Percentiles rank a stretch among this genome's conserved stretches.
Conservation (phyloP, 23 tunicate genomes). For the Styela clava region DNA sequence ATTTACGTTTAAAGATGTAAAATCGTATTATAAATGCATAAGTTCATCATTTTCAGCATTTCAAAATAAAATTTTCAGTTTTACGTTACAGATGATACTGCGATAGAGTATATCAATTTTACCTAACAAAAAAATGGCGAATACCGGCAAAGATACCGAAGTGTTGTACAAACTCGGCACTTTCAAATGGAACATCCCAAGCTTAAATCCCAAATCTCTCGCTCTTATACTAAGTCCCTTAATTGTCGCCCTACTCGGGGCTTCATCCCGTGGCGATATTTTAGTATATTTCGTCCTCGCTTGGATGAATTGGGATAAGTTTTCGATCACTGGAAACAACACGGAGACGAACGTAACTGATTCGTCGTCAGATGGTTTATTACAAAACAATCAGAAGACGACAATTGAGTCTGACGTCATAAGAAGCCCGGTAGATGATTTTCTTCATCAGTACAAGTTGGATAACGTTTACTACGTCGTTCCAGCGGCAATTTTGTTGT, state of each 20-base stretch:
- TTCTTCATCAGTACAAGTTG: conserved; percentile 38
- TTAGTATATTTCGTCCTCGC: conserved; percentile 54
- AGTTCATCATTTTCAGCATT: too few relatives aligned
- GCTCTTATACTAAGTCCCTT: conserved; percentile 30
- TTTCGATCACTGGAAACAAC: not conserved
- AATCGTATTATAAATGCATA: too few relatives aligned
- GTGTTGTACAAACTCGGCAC: not conserved
- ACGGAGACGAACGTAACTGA: not conserved
- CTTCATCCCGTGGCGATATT: conserved; percentile 65
- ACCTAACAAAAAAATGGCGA: too few relatives aligned
- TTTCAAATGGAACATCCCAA: not conserved
- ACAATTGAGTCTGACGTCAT: not conserved
- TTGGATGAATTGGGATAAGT: conserved; percentile 58
- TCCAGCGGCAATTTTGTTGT: conserved; percentile 20
- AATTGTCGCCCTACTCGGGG: conserved; percentile 43
- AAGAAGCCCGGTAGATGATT: conserved; percentile 15
- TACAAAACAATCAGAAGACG: not conserved
- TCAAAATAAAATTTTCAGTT: too few relatives aligned
- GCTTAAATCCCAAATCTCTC: conserved; percentile 13
- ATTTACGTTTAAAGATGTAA: too few relatives aligned
- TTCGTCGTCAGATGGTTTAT: not conserved
- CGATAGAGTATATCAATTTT: too few relatives aligned
- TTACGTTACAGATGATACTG: too few relatives aligned
- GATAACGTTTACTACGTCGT: conserved; percentile 42
- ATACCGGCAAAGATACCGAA: not conserved